A percentile compares a stretch with the other conserved stretches of the same genome.
These are phyloP conservation scores for Halichoeres trimaculatus DNA, from an alignment of 2,113 vertebrate species.

Conservation along the genomic window DNA sequence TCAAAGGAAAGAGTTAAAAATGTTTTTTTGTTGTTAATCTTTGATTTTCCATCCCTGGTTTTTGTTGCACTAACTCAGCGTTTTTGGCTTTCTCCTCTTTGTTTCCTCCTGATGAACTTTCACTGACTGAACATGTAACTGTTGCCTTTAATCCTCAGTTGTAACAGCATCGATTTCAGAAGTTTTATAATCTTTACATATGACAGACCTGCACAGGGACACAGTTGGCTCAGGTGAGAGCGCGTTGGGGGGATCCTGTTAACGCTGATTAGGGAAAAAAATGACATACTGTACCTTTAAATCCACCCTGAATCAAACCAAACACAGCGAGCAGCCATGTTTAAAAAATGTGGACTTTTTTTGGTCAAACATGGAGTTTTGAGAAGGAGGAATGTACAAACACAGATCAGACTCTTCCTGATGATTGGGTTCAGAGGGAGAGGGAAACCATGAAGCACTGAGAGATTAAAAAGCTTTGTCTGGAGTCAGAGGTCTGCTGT, in stretches of 20 bases:
- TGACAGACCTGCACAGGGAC: constrained; percentile 62
- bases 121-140: constrained; percentile 54
- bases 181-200: constrained; percentile 52
- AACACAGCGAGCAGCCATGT: constrained; percentile 31
- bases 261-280: constrained; percentile 15
- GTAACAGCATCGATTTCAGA: constrained; percentile 23
- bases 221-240: constrained; percentile 31
- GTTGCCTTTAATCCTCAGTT: constrained; percentile 65
- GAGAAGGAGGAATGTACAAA: constrained; percentile 34
- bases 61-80: constrained; percentile 23
- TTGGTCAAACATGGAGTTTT: constrained; percentile 42
- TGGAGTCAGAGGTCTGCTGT: constrained; percentile 73
- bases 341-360: constrained; percentile 32
- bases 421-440: constrained; percentile 40
- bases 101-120: constrained; percentile 35
- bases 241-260: not conserved
- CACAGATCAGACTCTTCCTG: constrained; percentile 28
- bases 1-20: constrained; percentile 30
- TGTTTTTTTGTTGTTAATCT: constrained; percentile 49
- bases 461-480: constrained; percentile 60
- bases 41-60: constrained; percentile 10
- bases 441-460: constrained; percentile 48
- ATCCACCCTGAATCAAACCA: constrained; percentile 26
- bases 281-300: constrained; percentile 12
- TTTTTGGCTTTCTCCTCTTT: not conserved